phyloP scores from a whole-genome alignment of 2,888 invertebrate genomes.

The Julus scanicus region DNA sequence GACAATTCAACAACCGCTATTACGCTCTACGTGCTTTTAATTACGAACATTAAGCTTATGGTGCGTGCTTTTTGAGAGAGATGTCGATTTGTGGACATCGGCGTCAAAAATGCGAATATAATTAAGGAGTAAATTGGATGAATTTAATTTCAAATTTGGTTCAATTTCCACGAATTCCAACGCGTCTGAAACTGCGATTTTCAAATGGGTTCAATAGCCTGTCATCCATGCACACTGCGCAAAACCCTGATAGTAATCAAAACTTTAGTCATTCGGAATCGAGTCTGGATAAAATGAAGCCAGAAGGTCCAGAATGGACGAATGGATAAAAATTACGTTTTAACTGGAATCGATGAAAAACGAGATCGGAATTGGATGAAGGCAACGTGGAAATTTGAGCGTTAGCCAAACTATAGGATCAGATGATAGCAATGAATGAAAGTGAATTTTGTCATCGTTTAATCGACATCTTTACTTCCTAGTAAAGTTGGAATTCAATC shows the following conservation, averaged over 20 bases:
- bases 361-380: not conserved
- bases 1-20: conserved; percentile 1
- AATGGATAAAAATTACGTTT: not conserved
- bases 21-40: conserved; percentile 10
- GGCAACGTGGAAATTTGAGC: not conserved
- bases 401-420: not conserved
- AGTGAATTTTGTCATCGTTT: not conserved
- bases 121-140: conserved; percentile 17
- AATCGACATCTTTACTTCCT: not conserved
- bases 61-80: too few species aligned
- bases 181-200: not conserved
- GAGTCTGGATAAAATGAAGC: not conserved
- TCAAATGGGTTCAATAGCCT: not conserved
- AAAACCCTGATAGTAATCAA: not conserved
- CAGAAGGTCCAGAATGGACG: conserved; percentile 7
- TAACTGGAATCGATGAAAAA: not conserved
- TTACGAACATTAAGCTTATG: not conserved
- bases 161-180: not conserved
- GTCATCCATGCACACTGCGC: not conserved
- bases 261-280: not conserved
- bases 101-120: conserved; percentile 10
- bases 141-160: conserved; percentile 18
- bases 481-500: not conserved
- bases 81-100: too few species aligned
- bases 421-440: not conserved